Evolutionary conservation across 2,888 invertebrate species (phyloP).

Genomic region (Xestobium rufovillosum): DNA sequence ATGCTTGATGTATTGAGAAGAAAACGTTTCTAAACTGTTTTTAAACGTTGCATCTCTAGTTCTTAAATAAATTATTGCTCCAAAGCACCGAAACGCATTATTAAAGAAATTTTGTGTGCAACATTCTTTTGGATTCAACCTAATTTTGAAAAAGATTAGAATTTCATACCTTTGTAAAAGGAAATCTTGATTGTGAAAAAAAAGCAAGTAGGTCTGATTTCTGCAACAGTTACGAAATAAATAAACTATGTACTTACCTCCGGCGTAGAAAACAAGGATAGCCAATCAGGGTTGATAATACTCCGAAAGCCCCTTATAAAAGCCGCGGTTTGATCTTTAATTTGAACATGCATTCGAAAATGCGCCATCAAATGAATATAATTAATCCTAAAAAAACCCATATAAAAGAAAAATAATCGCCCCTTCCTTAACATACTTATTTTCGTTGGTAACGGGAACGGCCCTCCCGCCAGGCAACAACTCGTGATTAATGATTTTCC

Average conservation of each 20-base stretch:
- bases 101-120: slow-evolving; percentile 1
- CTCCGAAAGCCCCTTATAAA: slow-evolving; percentile 95
- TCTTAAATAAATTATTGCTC: no score
- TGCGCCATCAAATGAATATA: slow-evolving; percentile 99
- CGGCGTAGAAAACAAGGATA: slow-evolving; percentile 89
- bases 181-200: no score
- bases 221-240: not conserved
- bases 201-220: no score
- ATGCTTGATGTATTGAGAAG: no score
- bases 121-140: not conserved
- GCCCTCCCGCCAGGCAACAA: slow-evolving; percentile 91
- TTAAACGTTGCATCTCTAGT: no score
- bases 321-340: slow-evolving; percentile 92
- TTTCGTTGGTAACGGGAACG: slow-evolving; percentile 90
- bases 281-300: slow-evolving; percentile 91
- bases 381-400: slow-evolving; percentile 67
- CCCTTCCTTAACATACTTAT: slow-evolving; percentile 60
- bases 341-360: slow-evolving; percentile 97
- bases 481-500: slow-evolving; percentile 90
- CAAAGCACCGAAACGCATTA: no score
- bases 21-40: no score
- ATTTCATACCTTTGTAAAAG: no score
- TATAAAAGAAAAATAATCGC: not conserved
- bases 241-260: slow-evolving; percentile 52
- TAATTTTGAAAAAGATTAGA: no score